These are phyloP conservation scores for Arrhopalites spinosus DNA, from an alignment of 2,888 invertebrate species.

Conservation along the genomic window DNA sequence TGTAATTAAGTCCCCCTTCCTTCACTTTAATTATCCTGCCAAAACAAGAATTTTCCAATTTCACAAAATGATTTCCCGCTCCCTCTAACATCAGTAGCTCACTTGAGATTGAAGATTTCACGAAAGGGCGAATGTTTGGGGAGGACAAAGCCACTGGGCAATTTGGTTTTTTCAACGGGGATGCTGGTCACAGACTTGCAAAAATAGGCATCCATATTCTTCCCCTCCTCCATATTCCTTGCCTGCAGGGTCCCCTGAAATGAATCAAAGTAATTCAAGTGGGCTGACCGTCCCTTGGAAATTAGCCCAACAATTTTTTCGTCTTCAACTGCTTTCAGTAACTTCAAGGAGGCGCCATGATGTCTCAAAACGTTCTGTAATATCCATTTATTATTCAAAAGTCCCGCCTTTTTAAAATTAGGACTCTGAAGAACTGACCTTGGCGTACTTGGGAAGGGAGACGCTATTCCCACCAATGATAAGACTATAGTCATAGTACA, in stretches of 20 bases:
- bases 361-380: too few relatives aligned
- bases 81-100: background rate
- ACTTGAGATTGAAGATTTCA: constrained; percentile 8
- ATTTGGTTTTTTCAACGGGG: background rate
- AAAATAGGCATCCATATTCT: background rate
- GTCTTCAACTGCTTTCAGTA: too few relatives aligned
- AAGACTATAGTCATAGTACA: background rate
- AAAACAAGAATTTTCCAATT: too few relatives aligned
- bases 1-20: background rate
- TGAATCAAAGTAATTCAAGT: background rate
- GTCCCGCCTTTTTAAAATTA: too few relatives aligned
- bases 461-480: background rate
- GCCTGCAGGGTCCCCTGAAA: background rate
- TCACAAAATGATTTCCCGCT: too few relatives aligned
- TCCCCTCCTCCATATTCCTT: background rate
- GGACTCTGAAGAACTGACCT: too few relatives aligned
- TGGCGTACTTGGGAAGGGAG: background rate
- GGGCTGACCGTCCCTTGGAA: background rate
- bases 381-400: too few relatives aligned
- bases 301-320: background rate
- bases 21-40: background rate
- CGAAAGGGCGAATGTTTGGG: constrained; percentile 8
- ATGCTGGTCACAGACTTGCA: background rate
- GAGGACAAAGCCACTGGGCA: constrained; percentile 9
- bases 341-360: too few relatives aligned